Evolutionary conservation across 2,113 vertebrate genomes (phyloP), one percentile per base, ranked within the genome.

Genomic region (Festucalex cinctus): DNA sequence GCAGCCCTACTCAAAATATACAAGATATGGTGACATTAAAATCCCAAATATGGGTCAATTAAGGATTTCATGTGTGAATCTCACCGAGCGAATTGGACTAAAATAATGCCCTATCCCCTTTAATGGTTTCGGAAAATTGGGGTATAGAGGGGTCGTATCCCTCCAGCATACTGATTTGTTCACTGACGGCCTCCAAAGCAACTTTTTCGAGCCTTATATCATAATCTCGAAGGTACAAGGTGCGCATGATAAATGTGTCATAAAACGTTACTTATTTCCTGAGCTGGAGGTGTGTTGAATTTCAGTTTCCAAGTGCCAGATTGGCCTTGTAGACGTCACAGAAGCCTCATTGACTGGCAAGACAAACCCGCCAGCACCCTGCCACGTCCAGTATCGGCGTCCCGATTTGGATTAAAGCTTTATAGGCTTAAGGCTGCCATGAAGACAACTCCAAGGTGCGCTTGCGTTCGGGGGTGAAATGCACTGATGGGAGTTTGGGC

Each of bases 281-380:
- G n/a, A 51, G 20, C 20, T 51, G n/a, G 20, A 20, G 58, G 37
- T 13, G 37, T 13, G 20, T 20, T 79, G 79, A 32, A 81, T 84
- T 83, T n/a, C 74, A 66, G 22, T 24, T 68, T 59, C 37, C 59
- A 69, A 66, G 65, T 20, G 70, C 36, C 69, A 48, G 32, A 17
- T 43, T 70, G 77, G 69, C 75, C 32, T 59, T 36, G 75, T 26
- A 28, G 76, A 78, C 66, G 82, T 53, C 68, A 89, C 89, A 90
- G 86, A 88, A 76, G 81, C 49, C 58, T 75, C 74, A 77, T 90
- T 90, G 75, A 89, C 32, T 13, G 28, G 80, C 48, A 72, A 68
- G 72, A 65, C 61, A 69, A 80, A 53, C 41, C 63, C 44, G 1
- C 64, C 54, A 16, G 71, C 9, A 13, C 43, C 19, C 59, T 81